Percentiles rank a stretch among this genome's conserved stretches.
phyloP scores from a whole-genome alignment of 2,797 vertebrate species.

The Parotocinclus haroldoi region DNA sequence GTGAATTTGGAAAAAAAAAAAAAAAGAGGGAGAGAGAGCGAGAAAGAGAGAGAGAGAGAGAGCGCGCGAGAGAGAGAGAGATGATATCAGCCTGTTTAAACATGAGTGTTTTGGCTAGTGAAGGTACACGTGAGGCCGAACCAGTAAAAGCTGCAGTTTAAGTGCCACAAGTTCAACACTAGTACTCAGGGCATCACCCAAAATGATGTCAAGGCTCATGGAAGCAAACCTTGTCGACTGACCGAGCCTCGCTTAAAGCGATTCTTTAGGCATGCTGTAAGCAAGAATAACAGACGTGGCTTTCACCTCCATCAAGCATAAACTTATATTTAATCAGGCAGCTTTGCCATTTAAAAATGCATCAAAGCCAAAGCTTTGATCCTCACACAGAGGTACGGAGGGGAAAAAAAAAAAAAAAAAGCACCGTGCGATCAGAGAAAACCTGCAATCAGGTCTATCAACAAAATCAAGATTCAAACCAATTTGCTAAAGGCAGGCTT shows the following conservation, averaged over 20 bases:
- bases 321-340: constrained; percentile 25
- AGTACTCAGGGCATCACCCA: constrained; percentile 77
- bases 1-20: constrained; percentile 63
- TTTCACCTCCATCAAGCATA: no score
- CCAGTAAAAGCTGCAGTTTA: constrained; percentile 61
- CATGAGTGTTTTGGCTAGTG: neutral
- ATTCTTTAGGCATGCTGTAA: neutral
- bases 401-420: constrained; percentile 42
- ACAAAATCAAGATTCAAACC: constrained; percentile 41
- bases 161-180: constrained; percentile 71
- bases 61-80: no score
- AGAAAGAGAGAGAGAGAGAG: no score
- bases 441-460: constrained; percentile 29
- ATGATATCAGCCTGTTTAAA: constrained; percentile 54
- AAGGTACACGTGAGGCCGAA: neutral
- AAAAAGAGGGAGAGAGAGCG: neutral
- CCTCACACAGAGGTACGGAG: constrained; percentile 31
- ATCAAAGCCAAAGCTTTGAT: constrained; percentile 45
- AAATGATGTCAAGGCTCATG: constrained; percentile 78
- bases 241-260: neutral
- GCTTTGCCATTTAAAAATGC: constrained; percentile 43
- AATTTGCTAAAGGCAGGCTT: constrained; percentile 51
- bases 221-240: constrained; percentile 56
- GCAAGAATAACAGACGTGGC: constrained; percentile 4
- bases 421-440: constrained; percentile 25